Evolutionary conservation across 2,888 invertebrate genomes (phyloP).

Genomic region (Drosophila maculinotata): DNA sequence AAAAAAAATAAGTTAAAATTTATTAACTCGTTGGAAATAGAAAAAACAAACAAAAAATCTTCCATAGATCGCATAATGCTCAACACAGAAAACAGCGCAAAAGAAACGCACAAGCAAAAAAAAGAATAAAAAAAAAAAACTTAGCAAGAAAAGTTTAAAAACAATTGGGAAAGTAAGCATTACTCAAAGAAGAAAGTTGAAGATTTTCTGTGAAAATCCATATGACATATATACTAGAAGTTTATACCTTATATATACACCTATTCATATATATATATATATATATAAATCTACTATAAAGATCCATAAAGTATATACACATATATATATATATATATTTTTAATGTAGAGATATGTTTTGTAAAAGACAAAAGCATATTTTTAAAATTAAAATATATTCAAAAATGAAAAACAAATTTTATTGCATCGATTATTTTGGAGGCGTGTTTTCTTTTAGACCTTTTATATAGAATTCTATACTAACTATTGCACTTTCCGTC

Average conservation of each 20-base stretch:
- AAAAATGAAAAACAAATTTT: conserved; percentile 41
- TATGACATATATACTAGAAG: conserved; percentile 64
- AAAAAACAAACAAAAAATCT: conserved; percentile 50
- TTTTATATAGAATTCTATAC: no score
- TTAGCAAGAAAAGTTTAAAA: conserved; percentile 31
- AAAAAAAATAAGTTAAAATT: conserved; percentile 9
- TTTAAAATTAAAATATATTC: conserved; percentile 74
- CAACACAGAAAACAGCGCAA: conserved; percentile 51
- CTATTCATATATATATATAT: conserved; percentile 51
- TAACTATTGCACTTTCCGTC: conserved; percentile 16
- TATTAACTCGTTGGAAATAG: conserved; percentile 44
- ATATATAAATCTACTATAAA: conserved; percentile 59
- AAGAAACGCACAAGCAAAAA: conserved; percentile 40
- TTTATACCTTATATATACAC: conserved; percentile 69
- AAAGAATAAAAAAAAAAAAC: conserved; percentile 17
- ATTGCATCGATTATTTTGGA: conserved; percentile 3
- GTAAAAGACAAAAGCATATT: conserved; percentile 78
- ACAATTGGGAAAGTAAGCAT: conserved; percentile 70
- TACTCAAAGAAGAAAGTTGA: conserved; percentile 73
- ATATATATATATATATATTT: conserved; percentile 66
- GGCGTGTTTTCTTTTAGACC: conserved; percentile 8
- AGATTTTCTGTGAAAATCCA: conserved; percentile 80
- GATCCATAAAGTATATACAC: conserved; percentile 58
- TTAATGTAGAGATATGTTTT: conserved; percentile 80
- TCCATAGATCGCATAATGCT: conserved; percentile 68